Evolutionary conservation across 2,797 vertebrate genomes (phyloP).

Genomic region (Podarcis siculus): DNA sequence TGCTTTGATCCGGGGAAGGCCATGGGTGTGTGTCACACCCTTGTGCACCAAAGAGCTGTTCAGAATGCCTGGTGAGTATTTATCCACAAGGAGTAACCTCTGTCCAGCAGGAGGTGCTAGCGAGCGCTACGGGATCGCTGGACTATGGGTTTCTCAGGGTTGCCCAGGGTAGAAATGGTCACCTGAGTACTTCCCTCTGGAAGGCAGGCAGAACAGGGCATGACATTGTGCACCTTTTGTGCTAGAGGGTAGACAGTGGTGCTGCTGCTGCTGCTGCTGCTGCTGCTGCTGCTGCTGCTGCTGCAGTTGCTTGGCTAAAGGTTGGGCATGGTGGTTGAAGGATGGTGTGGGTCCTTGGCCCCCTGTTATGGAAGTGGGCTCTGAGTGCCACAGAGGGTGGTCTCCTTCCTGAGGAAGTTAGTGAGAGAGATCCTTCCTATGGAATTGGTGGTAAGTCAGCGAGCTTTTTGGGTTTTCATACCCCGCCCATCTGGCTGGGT

Average conservation of each 20-base stretch:
- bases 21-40: no score
- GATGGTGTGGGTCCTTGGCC: no score
- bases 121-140: background rate
- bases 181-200: background rate
- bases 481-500: no score
- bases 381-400: background rate
- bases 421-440: no score
- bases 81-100: accelerated
- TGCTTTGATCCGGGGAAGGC: background rate
- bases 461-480: background rate
- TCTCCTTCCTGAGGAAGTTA: background rate
- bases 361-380: background rate
- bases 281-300: background rate
- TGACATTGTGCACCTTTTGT: background rate
- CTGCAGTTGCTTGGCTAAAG: background rate
- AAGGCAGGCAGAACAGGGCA: background rate
- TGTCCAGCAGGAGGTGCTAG: no score
- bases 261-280: background rate
- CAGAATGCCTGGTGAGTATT: background rate
- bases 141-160: background rate
- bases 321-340: background rate
- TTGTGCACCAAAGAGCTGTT: background rate
- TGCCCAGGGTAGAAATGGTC: background rate
- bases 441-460: background rate
- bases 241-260: background rate